A percentile compares a stretch with the other conserved stretches of the same genome.
Conservation (phyloP, 2,888 invertebrate genomes). For the Anthophora plumipes region DNA sequence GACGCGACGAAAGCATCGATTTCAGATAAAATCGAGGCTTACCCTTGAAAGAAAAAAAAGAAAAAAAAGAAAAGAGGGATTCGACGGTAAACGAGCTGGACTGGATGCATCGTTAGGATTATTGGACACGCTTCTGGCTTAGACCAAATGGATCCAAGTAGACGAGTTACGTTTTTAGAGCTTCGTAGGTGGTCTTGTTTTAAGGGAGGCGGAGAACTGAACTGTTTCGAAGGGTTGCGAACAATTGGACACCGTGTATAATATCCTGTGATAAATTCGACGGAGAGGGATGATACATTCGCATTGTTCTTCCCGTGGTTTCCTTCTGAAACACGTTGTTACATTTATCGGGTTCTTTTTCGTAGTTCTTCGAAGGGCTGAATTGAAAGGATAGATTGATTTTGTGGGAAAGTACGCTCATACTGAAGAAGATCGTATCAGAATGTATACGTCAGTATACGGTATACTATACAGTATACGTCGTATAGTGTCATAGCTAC, state of each 20-base stretch:
- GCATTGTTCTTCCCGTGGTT: not conserved
- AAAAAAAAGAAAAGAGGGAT: too few relatives aligned
- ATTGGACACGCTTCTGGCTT: conserved; percentile 13
- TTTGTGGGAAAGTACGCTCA: too few relatives aligned
- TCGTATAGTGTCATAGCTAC: too few relatives aligned
- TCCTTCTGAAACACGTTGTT: not conserved
- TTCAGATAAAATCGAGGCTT: conserved; percentile 56
- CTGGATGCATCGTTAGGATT: conserved; percentile 28
- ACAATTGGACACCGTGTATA: not conserved
- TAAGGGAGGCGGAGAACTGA: not conserved
- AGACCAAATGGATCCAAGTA: too few relatives aligned
- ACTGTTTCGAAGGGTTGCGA: not conserved
- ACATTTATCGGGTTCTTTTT: not conserved
- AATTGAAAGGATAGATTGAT: too few relatives aligned
- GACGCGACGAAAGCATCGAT: conserved; percentile 64
- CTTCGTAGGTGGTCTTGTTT: conserved; percentile 1
- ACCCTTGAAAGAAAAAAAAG: conserved; percentile 26
- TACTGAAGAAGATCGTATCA: too few relatives aligned
- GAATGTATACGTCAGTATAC: too few relatives aligned
- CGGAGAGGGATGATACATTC: not conserved
- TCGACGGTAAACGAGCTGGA: conserved; percentile 29
- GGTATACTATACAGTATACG: too few relatives aligned
- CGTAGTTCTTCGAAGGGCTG: too few relatives aligned
- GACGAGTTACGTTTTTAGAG: conserved; percentile 5
- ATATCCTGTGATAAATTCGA: not conserved